Base-by-base conservation (phyloP, 2,113 vertebrate genomes). In the Amia ocellicauda region DNA sequence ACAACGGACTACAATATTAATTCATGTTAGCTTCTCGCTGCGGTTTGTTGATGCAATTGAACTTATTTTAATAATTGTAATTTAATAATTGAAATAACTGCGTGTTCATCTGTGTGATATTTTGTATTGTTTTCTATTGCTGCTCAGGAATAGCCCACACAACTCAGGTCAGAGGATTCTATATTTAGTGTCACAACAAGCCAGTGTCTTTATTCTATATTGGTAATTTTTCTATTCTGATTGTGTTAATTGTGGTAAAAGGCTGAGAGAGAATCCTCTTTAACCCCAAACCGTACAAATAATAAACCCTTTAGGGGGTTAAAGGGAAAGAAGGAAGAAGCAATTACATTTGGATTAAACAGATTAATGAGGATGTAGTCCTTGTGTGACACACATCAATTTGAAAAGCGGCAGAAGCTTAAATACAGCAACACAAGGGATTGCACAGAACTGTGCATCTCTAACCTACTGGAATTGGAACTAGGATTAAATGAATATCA, bases 341-440 rank as follows among this genome's bases (percentile, higher is more conserved):
- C 63, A 64, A 72, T 72, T 72, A 68, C 60, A 65, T 75, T 72
- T 69, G 70, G 64, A 72, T 75, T 72, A 72, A 72, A 61, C 60
- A 61, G 70, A 75, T 75, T 63, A 75, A 67, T 29, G 51, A 49
- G 63, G 58, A 31, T 56, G 36, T 36, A 47, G 29, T 56, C 36
- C 61, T 62, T 45, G 50, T 53, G 59, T 41, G 52, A 43, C 47
- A 26, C 43, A 55, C 61, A 43, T 52, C 49, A 58, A 60, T 60
- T 59, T 66, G 36, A 19, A 53, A 60, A 66, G 57, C 57, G 23
- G n/a, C 45, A 66, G 64, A 22, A 53, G 64, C 56, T 59, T 66
- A 50, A 60, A 28, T 27, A 28, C 29, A 14, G 36, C 23, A 31
- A 14, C 45, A 47, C 36, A 50, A 53, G 47, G 31, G 57, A 53